Conservation (phyloP, 1,140 invertebrate genomes). For the Cyrtorhinus lividipennis region DNA sequence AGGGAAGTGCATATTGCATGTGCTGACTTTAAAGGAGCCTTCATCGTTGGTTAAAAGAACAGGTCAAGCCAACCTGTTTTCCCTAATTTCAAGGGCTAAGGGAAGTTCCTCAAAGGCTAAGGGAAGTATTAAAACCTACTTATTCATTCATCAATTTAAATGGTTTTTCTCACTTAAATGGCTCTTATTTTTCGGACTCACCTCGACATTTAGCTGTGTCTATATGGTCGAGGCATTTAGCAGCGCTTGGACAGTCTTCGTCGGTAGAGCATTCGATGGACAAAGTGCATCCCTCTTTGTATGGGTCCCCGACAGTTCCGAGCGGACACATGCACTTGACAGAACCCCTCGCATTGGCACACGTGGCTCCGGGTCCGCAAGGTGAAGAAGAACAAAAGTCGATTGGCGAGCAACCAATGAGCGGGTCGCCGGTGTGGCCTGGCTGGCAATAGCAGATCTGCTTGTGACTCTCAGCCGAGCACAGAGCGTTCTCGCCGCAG, state of each 20-base stretch:
- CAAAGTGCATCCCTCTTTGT: constrained; percentile 57
- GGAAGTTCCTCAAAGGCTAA: too few species aligned
- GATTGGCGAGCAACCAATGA: constrained; percentile 50
- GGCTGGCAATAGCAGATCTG: constrained; percentile 68
- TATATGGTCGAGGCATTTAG: constrained; percentile 51
- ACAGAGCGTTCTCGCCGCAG: constrained; percentile 68
- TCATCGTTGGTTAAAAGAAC: too few species aligned
- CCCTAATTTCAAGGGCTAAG: too few species aligned
- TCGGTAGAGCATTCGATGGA: constrained; percentile 62
- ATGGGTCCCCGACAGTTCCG: constrained; percentile 67
- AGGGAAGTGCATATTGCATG: too few species aligned
- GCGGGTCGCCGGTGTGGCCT: constrained; percentile 64
- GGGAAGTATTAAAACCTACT: too few species aligned
- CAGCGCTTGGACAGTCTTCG: constrained; percentile 59
- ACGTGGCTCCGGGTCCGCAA: constrained; percentile 67
- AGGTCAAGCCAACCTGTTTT: too few species aligned
- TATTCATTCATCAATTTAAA: too few species aligned
- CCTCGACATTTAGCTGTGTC: constrained; percentile 57
- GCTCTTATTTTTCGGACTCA: too few species aligned
- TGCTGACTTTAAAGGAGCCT: too few species aligned
- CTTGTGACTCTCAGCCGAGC: constrained; percentile 60
- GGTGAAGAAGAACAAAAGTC: constrained; percentile 63
- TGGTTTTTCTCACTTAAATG: too few species aligned
- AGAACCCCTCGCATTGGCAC: constrained; percentile 64
- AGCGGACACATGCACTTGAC: constrained; percentile 64